Conservation (phyloP, 2,797 vertebrate genomes). For the Phyllotis vaccarum region DNA sequence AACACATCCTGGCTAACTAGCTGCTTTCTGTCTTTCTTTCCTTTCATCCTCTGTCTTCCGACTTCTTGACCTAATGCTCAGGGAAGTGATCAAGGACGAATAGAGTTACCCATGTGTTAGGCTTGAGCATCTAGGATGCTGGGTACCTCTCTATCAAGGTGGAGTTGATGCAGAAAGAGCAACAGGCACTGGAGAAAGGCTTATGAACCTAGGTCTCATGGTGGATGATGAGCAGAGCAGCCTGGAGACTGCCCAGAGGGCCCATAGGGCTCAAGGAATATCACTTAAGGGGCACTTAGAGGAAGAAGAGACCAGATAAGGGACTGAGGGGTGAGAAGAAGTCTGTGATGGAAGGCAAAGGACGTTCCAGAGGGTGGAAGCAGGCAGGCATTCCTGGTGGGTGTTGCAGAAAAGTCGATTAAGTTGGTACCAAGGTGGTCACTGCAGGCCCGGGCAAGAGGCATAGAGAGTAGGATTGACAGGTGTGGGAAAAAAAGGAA, state of each 20-base stretch:
- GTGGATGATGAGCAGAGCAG: background rate
- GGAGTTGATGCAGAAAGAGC: background rate
- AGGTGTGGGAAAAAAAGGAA: background rate
- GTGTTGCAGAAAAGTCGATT: background rate
- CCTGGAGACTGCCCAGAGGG: background rate
- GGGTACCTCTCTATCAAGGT: fast-evolving
- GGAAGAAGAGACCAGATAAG: background rate
- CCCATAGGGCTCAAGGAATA: background rate
- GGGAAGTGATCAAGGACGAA: background rate
- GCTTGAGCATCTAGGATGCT: background rate
- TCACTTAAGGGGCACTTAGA: background rate
- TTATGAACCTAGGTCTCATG: background rate
- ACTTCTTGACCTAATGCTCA: background rate
- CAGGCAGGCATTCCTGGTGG: background rate
- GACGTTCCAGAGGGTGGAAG: background rate
- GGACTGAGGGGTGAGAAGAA: background rate
- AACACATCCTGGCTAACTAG: background rate
- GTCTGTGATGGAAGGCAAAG: too few relatives aligned
- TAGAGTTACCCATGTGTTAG: background rate
- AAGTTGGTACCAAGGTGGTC: background rate
- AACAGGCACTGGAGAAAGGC: background rate
- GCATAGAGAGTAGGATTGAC: background rate
- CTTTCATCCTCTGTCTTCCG: background rate
- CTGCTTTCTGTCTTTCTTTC: background rate
- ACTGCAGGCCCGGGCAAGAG: background rate